These are phyloP conservation scores for Diadromus collaris DNA, from an alignment of 2,888 invertebrate genomes.

Conservation along the genomic window DNA sequence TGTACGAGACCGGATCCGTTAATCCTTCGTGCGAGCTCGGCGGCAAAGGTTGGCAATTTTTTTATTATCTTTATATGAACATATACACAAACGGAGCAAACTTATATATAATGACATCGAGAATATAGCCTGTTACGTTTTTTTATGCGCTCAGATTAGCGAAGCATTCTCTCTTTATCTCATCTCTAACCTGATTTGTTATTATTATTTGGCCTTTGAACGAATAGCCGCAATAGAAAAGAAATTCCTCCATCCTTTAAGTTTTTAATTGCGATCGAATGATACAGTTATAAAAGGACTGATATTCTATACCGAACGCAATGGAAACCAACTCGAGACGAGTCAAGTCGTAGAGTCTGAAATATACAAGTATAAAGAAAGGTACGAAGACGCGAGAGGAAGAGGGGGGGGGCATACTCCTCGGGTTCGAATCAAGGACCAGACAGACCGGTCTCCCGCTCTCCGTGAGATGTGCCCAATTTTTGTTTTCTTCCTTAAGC, in stretches of 20 bases:
- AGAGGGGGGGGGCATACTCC: slow-evolving; percentile 47
- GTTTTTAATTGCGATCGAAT: too few relatives aligned
- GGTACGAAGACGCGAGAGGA: slow-evolving; percentile 7
- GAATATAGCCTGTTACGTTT: not conserved
- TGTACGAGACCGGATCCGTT: not conserved
- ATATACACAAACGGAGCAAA: not conserved
- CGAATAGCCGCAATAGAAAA: not conserved
- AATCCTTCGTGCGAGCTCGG: not conserved
- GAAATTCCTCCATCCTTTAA: too few relatives aligned
- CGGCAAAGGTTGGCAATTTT: not conserved
- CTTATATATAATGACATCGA: not conserved
- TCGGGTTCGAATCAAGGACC: slow-evolving; percentile 66
- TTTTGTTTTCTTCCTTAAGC: slow-evolving; percentile 50
- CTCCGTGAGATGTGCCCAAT: slow-evolving; percentile 58
- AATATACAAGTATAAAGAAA: slow-evolving; percentile 32
- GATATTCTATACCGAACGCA: too few relatives aligned
- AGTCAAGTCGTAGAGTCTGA: slow-evolving; percentile 1
- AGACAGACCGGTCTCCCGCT: slow-evolving; percentile 66
- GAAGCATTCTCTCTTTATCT: slow-evolving; percentile 7
- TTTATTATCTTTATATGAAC: too few relatives aligned
- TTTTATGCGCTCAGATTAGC: not conserved
- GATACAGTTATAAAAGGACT: too few relatives aligned
- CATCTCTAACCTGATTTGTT: not conserved
- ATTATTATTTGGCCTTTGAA: not conserved
- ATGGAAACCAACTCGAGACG: not conserved